Evolutionary conservation across 2,113 vertebrate genomes (phyloP), one percentile per base, ranked within the genome.

Genomic region (Pogonocichla stellata): DNA sequence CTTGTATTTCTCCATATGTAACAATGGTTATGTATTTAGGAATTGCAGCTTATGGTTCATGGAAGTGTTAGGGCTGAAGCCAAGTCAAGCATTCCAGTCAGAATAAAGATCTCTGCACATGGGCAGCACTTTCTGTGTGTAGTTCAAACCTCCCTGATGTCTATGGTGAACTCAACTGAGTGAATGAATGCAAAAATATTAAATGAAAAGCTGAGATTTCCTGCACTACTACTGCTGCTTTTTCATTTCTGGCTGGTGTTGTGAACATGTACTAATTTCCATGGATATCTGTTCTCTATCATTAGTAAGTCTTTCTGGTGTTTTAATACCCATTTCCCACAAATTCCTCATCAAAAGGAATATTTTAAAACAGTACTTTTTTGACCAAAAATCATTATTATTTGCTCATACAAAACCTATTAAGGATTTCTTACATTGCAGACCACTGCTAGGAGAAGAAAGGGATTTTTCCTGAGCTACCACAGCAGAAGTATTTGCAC

Each of bases 401-500:
- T 71, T 94, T 94, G 45, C 45, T 93, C 70, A 81, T 87, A 62
- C 58, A 93, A 72, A 89, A 81, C 62, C 43, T 89, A 64, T 66
- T 82, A 92, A 93, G 73, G 53, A 75, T 93, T 96, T 78, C 77
- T 25, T 86, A 92, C 60, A 67, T 58, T 95, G 93, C 5, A 77
- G 79, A 94, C 83, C 50, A 56, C 86, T 96, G 88, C 73, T 81
- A 48, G n/a, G 64, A 94, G 86, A 86, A 87, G 85, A 67, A 90
- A 65, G 36, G 20, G 0, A 2, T 71, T 34, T 93, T 86, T 92
- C n/a, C 50, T 75, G 91, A 95, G 73, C 67, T 78, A 80, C 71
- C 81, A 54, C 88, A 91, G 92, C 88, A 92, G 90, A 96, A 88
- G 57, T 88, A 94, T 93, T 81, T 96, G 56, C 36, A 86, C 57